Evolutionary conservation across 2,888 invertebrate species (phyloP).

Genomic region (Seladonia tumulorum): DNA sequence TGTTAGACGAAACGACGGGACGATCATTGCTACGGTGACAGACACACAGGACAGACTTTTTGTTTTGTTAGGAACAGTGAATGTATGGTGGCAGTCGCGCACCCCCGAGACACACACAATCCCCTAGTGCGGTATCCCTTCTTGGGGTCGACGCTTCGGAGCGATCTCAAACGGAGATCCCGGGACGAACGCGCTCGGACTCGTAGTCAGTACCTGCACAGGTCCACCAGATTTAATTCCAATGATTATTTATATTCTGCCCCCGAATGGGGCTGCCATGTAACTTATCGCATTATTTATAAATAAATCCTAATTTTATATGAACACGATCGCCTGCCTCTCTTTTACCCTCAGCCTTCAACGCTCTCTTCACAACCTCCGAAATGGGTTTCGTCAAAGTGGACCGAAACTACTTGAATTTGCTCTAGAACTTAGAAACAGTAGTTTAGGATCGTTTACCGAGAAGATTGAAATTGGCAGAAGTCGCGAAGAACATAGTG

Average conservation of each 20-base stretch:
- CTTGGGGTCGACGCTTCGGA: constrained; percentile 51
- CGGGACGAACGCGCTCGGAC: constrained; percentile 45
- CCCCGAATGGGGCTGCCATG: constrained; percentile 64
- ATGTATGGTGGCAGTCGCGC: constrained; percentile 57
- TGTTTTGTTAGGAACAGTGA: constrained; percentile 43
- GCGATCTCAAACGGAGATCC: constrained; percentile 15
- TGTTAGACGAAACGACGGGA: not conserved
- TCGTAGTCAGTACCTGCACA: constrained; percentile 70
- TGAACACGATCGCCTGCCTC: constrained; percentile 10
- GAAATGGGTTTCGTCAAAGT: not conserved
- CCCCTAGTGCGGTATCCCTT: constrained; percentile 55
- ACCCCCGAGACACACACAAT: constrained; percentile 27
- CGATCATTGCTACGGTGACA: constrained; percentile 26
- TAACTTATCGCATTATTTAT: constrained; percentile 76
- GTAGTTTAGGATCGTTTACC: not conserved
- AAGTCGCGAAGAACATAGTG: not conserved
- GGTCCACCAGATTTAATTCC: constrained; percentile 66
- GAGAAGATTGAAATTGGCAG: not conserved
- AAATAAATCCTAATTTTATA: constrained; percentile 77
- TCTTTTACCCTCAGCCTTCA: not conserved
- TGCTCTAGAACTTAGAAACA: not conserved
- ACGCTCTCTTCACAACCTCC: not conserved
- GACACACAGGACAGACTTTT: constrained; percentile 21
- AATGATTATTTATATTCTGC: constrained; percentile 75
- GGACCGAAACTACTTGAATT: not conserved